Base-by-base conservation (phyloP, 2,888 invertebrate genomes). In the Candidula unifasciata region DNA sequence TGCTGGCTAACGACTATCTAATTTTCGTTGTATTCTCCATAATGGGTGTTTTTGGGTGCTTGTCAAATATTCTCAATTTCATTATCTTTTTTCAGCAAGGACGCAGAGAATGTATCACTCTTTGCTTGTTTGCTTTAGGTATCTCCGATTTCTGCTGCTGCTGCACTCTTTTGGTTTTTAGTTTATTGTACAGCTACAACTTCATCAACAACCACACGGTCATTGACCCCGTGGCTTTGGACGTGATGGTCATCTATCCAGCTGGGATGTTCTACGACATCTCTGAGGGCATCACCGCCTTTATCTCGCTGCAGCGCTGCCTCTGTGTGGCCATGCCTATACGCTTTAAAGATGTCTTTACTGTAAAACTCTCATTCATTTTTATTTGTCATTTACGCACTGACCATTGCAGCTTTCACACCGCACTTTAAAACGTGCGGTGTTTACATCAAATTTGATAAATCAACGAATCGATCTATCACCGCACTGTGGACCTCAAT, bases 231-330 rank as follows among this genome's bases (percentile, higher is more conserved):
- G 30, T 33, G 6, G 68, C 68, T 6, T 69, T 69, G 27, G 68
- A 69, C 18, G 18, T 69, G 8, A 27, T 69, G 21, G 21, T 8
- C 16, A 33, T 24, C 3, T 33, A 69, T 27, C 16, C 27, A 69
- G 21, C 68, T 16, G 68, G n/a, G 8, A 27, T 69, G 68, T 69
- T 69, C 27, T 69, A 69, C 68, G 68, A 69, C 27, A 69, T 69
- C 6, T 69, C 68, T 27, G n/a, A 69, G 18, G 68, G 30, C 16
- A 69, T 69, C n/a, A 69, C 68, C 0, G 68, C 68, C 5, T 69
- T 69, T 30, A 33, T 69, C 30, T n/a, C 68, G 10, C 3, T 69
- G 30, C 30, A 69, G 18, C 27, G 68, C 10, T 69, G 68, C 30
- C 68, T 69, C 16, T 69, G 68, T 27, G 68, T 69, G 8, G 27